Evolutionary conservation across 2,888 invertebrate genomes (phyloP), one percentile per base, ranked within the genome.

Genomic region (Ramazzottius varieornatus): DNA sequence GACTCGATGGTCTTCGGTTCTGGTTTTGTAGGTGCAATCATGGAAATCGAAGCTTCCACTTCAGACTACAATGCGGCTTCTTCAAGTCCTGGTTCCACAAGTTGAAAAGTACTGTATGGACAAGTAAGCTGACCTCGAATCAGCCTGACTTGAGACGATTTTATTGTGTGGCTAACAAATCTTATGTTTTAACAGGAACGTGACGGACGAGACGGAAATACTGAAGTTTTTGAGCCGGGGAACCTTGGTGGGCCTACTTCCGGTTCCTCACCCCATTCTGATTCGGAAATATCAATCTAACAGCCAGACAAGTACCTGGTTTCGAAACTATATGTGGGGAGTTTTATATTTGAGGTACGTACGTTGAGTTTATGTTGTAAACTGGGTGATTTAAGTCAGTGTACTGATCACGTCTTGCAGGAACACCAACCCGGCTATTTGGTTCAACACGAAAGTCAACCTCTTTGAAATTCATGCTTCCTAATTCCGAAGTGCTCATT

Each of bases 31-130:
- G 77, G 76, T 79, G 67, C 81, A 84, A 70, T 84, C 87, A 1
- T 98, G 98, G 98, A 91, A 98, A 74, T 84, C 85, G 68, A 94
- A 96, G 78, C 80, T 98, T 69, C 98, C 98, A 2, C 80, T 98
- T 70, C 98, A 98, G 81, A 99, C 98, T 66, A 96, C 99, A 72
- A 98, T 98, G 96, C 80, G 98, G 70, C 82, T 98, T 73, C 79
- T 98, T 70, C 98, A 99, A 79, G 96, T 99, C 33, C 81, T 98
- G 2, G 98, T 98, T 69, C 98, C 98, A 65, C 98, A 99, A 80
- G 98, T 98, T 32, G 98, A 99, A 79, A 99, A 98, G 80, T 98
- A 98, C 71, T 99, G 98, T 78, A 98, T 98, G 73, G 98, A 94
- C 78, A 93, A 92, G 90, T 90, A 73, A 79, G 83, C 78, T 32